Conservation (phyloP, 2,888 invertebrate genomes). For the Macrosoma leucophasiata region DNA sequence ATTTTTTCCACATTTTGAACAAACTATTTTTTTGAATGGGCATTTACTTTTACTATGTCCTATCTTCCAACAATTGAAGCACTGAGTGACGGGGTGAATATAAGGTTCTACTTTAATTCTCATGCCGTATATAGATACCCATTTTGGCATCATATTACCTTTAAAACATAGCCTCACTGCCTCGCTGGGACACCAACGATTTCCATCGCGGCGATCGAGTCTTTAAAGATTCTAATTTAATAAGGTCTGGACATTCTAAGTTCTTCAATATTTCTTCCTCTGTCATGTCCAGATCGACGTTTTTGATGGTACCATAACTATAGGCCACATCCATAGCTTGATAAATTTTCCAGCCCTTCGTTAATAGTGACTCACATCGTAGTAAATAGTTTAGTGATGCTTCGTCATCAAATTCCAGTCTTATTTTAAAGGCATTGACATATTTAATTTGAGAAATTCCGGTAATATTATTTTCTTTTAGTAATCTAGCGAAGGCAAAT, state of each 20-base stretch:
- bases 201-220: not conserved
- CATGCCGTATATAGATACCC: not conserved
- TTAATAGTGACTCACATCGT: not conserved
- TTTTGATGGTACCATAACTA: not conserved
- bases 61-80: not conserved
- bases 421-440: not conserved
- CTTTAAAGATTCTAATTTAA: not conserved
- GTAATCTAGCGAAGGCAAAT: not conserved
- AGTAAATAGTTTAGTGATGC: not conserved
- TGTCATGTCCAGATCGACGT: not conserved
- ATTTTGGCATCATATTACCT: not conserved
- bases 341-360: not conserved
- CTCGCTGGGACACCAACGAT: not conserved
- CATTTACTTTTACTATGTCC: not conserved
- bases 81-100: not conserved
- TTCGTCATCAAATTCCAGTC: not conserved
- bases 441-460: not conserved
- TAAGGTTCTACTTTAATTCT: not conserved
- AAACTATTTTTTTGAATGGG: not conserved
- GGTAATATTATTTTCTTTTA: not conserved
- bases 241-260: not conserved
- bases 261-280: not conserved
- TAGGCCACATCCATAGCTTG: not conserved
- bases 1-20: not conserved
- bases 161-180: not conserved